Conservation (phyloP, 2,888 invertebrate species). For the Rhogogaster chlorosoma region DNA sequence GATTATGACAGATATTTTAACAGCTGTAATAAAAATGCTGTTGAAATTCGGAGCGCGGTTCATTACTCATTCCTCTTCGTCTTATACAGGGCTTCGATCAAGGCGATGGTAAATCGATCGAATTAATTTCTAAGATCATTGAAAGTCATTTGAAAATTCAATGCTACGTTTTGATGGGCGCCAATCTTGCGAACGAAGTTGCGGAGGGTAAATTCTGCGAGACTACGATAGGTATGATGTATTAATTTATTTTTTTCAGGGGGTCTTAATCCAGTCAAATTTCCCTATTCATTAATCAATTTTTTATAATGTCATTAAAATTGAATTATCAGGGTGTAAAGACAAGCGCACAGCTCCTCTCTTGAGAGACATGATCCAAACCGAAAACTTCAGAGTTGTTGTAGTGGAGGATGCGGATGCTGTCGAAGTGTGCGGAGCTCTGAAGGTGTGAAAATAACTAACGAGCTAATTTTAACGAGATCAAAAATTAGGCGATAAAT, state of each 20-base stretch:
- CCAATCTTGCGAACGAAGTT: slow-evolving; percentile 85
- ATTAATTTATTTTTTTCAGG: background rate
- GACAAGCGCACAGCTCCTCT: slow-evolving; percentile 78
- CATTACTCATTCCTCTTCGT: background rate
- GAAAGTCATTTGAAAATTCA: slow-evolving; percentile 81
- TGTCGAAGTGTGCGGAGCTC: slow-evolving; percentile 86
- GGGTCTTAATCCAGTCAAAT: too few species aligned
- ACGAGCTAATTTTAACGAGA: background rate
- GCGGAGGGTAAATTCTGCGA: slow-evolving; percentile 85
- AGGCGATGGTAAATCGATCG: slow-evolving; percentile 79
- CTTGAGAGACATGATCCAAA: slow-evolving; percentile 82
- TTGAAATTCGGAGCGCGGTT: background rate
- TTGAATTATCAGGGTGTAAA: slow-evolving; percentile 73
- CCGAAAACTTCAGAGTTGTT: slow-evolving; percentile 83
- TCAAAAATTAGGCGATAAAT: background rate
- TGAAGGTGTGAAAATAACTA: slow-evolving; percentile 79
- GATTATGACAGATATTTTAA: background rate
- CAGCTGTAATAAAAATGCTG: background rate
- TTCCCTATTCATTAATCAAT: too few species aligned
- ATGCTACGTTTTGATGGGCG: slow-evolving; percentile 85
- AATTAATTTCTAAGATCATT: slow-evolving; percentile 83
- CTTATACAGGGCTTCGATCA: slow-evolving; percentile 79
- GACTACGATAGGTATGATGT: slow-evolving; percentile 80
- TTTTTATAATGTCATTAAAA: background rate
- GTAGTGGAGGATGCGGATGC: slow-evolving; percentile 84